phyloP scores from a whole-genome alignment of 2,888 invertebrate genomes.

The Pseudococcus jackbeardsleyi region DNA sequence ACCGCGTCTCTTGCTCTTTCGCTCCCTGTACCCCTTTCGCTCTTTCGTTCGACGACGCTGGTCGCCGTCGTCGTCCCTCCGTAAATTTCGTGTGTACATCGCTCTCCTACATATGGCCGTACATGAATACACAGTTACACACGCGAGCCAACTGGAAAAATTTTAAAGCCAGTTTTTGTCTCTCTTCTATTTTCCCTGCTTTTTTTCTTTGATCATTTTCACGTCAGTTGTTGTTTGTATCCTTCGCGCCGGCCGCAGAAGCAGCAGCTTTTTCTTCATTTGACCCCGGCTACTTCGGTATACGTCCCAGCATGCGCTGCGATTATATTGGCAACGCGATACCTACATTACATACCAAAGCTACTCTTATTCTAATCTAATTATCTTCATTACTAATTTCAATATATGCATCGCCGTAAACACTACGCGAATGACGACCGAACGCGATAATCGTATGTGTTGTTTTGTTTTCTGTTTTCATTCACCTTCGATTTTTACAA shows the following conservation, averaged over 20 bases:
- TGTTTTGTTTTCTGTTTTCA: no score
- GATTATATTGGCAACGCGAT: not conserved
- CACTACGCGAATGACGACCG: no score
- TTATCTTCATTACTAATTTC: not conserved
- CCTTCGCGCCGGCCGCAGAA: not conserved
- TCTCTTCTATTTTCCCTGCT: not conserved
- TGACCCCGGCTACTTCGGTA: no score
- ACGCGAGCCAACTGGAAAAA: constrained; percentile 31
- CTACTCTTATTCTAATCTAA: not conserved
- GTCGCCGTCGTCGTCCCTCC: not conserved
- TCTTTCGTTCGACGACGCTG: not conserved
- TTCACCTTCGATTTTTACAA: no score
- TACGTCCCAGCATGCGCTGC: not conserved
- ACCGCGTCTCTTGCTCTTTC: constrained; percentile 9
- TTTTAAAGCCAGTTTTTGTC: not conserved
- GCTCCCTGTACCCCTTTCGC: not conserved
- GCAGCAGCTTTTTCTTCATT: not conserved
- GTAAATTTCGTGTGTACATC: not conserved
- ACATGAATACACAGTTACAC: not conserved
- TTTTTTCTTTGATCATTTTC: not conserved
- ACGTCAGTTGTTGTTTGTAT: not conserved
- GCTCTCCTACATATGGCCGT: not conserved
- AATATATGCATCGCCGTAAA: constrained; percentile 6
- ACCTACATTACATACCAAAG: not conserved
- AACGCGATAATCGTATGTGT: no score